Percentiles rank a stretch among this genome's conserved stretches.
Evolutionary conservation across 1,140 invertebrate genomes (phyloP).

Genomic region (Cherax destructor): DNA sequence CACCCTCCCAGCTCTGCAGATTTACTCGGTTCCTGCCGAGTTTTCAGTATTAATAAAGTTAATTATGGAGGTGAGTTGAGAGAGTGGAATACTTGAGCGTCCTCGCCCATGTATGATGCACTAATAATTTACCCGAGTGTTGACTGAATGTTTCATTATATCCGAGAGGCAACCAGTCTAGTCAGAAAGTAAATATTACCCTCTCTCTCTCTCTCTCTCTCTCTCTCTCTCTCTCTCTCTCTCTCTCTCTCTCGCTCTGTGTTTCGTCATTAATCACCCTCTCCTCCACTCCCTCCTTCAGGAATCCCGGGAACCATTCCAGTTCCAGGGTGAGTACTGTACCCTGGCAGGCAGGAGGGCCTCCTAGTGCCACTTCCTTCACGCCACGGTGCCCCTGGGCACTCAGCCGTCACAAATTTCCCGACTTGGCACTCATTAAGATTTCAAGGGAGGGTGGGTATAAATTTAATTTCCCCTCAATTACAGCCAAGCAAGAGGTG

Average conservation of each 20-base stretch:
- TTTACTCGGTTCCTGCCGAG: no score
- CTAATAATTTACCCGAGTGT: no score
- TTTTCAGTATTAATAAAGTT: no score
- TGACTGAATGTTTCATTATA: no score
- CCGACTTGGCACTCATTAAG: slow-evolving; percentile 42
- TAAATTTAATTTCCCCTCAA: slow-evolving; percentile 44
- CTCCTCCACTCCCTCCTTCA: no score
- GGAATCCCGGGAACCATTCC: background rate
- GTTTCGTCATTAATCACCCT: no score
- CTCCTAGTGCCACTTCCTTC: background rate
- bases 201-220: background rate
- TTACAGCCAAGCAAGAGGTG: slow-evolving; percentile 29
- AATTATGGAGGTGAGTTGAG: no score
- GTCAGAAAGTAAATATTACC: no score
- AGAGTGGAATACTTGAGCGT: no score
- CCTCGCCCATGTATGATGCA: no score
- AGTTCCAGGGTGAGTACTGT: background rate
- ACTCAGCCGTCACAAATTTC: slow-evolving; percentile 28
- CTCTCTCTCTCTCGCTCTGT: background rate
- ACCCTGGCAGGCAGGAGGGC: background rate
- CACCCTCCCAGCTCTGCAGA: no score
- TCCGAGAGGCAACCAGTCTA: no score
- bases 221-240: background rate
- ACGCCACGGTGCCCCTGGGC: background rate
- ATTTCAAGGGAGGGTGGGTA: slow-evolving; percentile 29